Evolutionary conservation across 2,113 vertebrate genomes (phyloP), one percentile per base, ranked within the genome.

Genomic region (Nesoenas mayeri): DNA sequence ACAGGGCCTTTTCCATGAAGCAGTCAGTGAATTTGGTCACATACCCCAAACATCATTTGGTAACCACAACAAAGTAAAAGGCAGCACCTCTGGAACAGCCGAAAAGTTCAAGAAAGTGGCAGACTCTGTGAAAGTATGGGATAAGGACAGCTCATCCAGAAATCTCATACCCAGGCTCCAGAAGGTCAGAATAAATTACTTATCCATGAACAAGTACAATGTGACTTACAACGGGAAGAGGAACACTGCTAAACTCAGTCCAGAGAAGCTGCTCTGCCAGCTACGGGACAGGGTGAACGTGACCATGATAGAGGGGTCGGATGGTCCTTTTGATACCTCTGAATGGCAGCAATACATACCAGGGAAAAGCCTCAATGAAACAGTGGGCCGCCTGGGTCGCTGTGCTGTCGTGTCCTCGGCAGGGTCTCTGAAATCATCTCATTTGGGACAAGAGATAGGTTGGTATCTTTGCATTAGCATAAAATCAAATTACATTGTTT

Each of bases 341-440:
- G 96, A 97, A 26, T 98, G 98, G 98, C 92, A 95, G 61, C 88
- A 82, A 2, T 97, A 95, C 86, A 92, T 98, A 62, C 98, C 98
- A 51, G 90, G 44, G 64, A 97, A 95, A 58, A 96, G 95, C 71
- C 58, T 98, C 85, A 95, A 87, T 71, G 97, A 96, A 72, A 93
- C 94, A 26, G 92, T 97, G 34, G 98, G 98, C 31, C 94, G 28
- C 1, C 96, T 98, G 88, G 95, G 80, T 72, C 97, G 10, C 21
- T 98, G 98, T 87, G 98, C 98, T 53, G 98, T 98, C 0, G 98
- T 98, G 51, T 98, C 98, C 21, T 98, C 98, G n/a, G 98, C 98
- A 2, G 98, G 98, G 72, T 98, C 98, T 75, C 86, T 98, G 91
- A 98, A 97, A 67, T 96, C 92, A 53, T 98, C 98, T 61, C 93